Percentiles rank a stretch among this genome's conserved stretches.
These are phyloP conservation scores for Eublepharis macularius DNA, from an alignment of 2,113 vertebrate species.

Conservation along the genomic window DNA sequence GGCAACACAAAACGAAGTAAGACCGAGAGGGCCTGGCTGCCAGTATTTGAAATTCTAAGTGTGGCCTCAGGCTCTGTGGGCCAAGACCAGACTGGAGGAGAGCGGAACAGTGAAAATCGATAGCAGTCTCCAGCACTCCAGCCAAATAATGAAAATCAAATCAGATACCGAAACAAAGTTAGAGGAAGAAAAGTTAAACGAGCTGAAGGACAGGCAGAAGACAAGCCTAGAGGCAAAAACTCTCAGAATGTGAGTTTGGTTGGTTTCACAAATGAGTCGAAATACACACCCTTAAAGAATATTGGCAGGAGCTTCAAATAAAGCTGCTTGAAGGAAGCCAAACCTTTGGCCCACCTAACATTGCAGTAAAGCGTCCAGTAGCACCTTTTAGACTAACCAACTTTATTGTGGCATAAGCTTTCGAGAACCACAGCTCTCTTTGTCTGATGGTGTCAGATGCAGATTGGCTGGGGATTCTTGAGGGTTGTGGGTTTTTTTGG, in stretches of 20 bases:
- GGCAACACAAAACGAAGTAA: too few relatives aligned
- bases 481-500: too few relatives aligned
- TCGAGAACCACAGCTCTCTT: too few relatives aligned
- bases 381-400: too few relatives aligned
- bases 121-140: conserved; percentile 8
- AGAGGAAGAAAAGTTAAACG: background rate
- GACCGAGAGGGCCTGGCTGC: background rate
- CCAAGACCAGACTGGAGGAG: background rate
- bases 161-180: background rate
- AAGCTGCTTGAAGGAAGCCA: background rate
- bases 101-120: conserved; percentile 1
- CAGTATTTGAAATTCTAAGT: background rate
- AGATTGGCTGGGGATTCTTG: too few relatives aligned
- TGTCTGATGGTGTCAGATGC: too few relatives aligned
- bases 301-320: background rate
- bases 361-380: too few relatives aligned
- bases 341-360: background rate
- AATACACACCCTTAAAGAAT: background rate
- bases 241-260: background rate
- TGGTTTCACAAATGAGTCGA: background rate
- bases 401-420: too few relatives aligned
- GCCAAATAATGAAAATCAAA: conserved; percentile 22
- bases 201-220: background rate
- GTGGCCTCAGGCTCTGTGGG: background rate
- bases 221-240: too few relatives aligned